Evolutionary conservation across 2,888 invertebrate genomes (phyloP).

Genomic region (Pteria penguin): DNA sequence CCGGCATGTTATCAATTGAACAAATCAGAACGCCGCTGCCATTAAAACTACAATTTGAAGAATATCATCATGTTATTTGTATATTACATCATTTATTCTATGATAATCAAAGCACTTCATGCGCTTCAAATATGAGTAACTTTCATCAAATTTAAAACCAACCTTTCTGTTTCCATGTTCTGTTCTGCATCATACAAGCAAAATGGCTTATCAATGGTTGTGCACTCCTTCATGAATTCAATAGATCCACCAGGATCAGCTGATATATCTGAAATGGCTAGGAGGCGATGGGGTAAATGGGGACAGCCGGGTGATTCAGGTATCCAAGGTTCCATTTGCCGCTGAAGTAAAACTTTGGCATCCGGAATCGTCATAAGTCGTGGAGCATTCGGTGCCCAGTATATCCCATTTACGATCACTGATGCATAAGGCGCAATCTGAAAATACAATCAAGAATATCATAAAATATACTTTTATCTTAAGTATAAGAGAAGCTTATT

Average conservation of each 20-base stretch:
- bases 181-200: constrained; percentile 99
- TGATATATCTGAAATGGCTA: constrained; percentile 97
- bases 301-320: constrained; percentile 84
- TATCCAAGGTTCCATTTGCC: constrained; percentile 93
- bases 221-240: constrained; percentile 99
- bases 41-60: constrained; percentile 86
- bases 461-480: no score
- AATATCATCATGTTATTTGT: not conserved
- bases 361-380: constrained; percentile 98
- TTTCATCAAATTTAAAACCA: no score
- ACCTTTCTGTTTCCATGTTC: constrained; percentile 96
- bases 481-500: no score
- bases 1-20: constrained; percentile 99
- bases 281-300: constrained; percentile 83
- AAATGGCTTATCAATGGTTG: constrained; percentile 99
- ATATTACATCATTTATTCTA: no score
- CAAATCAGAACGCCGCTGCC: constrained; percentile 99
- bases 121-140: no score
- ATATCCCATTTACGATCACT: constrained; percentile 98
- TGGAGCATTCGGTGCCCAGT: constrained; percentile 98
- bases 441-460: no score
- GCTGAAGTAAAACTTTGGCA: constrained; percentile 94
- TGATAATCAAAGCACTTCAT: no score
- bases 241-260: constrained; percentile 99
- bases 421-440: constrained; percentile 98